These are phyloP conservation scores for Eubucco bourcierii DNA, from an alignment of 2,113 vertebrate species.

Conservation along the genomic window DNA sequence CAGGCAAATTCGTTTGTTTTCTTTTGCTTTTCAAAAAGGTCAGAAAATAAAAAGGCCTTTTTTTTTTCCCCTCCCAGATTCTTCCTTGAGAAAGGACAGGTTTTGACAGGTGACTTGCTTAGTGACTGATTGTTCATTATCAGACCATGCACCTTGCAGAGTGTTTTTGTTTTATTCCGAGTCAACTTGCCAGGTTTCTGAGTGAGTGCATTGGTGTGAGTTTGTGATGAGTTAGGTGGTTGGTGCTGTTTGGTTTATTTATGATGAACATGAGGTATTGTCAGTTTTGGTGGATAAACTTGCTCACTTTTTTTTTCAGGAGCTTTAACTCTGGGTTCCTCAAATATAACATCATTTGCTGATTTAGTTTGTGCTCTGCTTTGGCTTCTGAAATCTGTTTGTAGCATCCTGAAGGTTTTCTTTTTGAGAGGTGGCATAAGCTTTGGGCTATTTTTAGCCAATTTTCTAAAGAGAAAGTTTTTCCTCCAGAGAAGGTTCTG, in stretches of 20 bases:
- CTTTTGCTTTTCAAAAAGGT: not conserved
- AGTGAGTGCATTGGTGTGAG: not conserved
- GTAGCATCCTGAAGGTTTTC: not conserved
- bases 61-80: no score
- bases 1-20: not conserved
- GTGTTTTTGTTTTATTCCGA: not conserved
- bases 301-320: not conserved
- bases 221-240: not conserved
- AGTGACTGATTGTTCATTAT: not conserved
- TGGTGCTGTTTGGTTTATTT: not conserved
- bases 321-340: not conserved
- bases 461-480: not conserved
- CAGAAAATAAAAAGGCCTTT: not conserved
- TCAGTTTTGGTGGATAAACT: not conserved
- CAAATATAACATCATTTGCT: not conserved
- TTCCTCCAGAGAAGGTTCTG: not conserved
- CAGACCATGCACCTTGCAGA: not conserved
- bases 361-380: not conserved
- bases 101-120: not conserved
- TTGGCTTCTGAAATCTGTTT: not conserved
- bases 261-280: not conserved
- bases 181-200: not conserved
- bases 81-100: not conserved
- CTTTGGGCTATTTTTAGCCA: not conserved
- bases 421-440: not conserved